phyloP scores from a whole-genome alignment of 2,888 invertebrate species.

The Melinaea menophilus region DNA sequence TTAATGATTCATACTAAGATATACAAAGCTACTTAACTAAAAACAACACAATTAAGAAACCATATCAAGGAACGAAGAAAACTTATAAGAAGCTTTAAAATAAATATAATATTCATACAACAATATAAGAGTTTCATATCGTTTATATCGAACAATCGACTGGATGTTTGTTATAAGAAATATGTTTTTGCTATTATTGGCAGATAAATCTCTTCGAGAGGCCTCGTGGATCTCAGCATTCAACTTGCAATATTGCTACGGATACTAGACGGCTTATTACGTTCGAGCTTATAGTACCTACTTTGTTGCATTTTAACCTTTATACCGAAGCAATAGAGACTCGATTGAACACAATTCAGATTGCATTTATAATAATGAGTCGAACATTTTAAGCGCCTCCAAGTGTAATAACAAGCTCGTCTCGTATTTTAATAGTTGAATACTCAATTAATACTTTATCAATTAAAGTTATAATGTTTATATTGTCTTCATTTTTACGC shows the following conservation, averaged over 20 bases:
- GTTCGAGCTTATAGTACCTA: constrained; percentile 33
- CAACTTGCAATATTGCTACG: constrained; percentile 55
- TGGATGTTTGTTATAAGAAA: constrained; percentile 40
- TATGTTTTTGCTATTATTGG: constrained; percentile 55
- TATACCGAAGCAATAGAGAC: constrained; percentile 15
- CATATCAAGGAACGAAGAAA: too few species aligned
- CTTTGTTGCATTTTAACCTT: constrained; percentile 22
- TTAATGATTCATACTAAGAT: too few species aligned
- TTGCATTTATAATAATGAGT: constrained; percentile 7
- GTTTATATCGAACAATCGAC: constrained; percentile 37
- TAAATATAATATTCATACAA: constrained; percentile 14
- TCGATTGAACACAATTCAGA: constrained; percentile 17
- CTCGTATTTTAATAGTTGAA: constrained; percentile 1
- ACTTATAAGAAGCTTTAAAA: neutral
- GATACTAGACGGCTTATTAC: constrained; percentile 36
- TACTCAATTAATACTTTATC: neutral
- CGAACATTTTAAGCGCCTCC: constrained; percentile 1
- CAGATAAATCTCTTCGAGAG: constrained; percentile 57
- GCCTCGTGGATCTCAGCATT: constrained; percentile 44
- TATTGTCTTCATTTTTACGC: too few species aligned
- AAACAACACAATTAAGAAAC: too few species aligned
- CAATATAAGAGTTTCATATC: constrained; percentile 20
- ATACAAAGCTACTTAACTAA: too few species aligned
- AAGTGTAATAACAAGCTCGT: constrained; percentile 1
- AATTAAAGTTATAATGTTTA: neutral